Conservation (phyloP, 2,113 vertebrate genomes). For the Tor tambroides region DNA sequence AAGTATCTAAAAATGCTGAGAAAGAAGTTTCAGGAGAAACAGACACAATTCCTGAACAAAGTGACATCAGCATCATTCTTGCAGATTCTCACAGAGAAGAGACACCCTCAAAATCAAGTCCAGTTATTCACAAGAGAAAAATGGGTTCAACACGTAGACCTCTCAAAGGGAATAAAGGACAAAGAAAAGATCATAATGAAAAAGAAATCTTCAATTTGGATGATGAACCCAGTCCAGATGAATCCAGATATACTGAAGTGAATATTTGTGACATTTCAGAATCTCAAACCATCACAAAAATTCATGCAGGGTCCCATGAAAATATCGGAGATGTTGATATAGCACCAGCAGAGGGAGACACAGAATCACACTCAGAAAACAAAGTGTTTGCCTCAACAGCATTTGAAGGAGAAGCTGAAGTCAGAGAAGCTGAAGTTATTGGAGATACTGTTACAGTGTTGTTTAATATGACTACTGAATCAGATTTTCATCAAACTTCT, state of each 20-base stretch:
- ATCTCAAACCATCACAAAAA: not conserved
- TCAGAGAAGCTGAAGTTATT: not conserved
- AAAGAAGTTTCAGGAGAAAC: not conserved
- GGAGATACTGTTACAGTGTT: not conserved
- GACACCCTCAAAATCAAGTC: not conserved
- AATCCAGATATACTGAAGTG: not conserved
- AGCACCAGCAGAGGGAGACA: not conserved
- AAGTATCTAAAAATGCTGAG: conserved; percentile 6
- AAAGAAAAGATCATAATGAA: too few species aligned
- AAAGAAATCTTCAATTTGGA: not conserved
- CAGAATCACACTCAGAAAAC: not conserved
- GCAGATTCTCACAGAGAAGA: not conserved
- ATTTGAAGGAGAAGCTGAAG: not conserved
- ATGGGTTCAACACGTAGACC: conserved; percentile 23
- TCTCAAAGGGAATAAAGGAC: not conserved
- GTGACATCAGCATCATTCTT: not conserved
- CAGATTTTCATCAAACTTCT: conserved; percentile 2
- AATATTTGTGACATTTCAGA: not conserved
- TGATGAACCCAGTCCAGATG: not conserved
- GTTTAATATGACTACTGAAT: not conserved
- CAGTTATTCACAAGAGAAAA: not conserved
- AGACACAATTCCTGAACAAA: not conserved
- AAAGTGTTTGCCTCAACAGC: not conserved
- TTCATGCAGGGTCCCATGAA: not conserved
- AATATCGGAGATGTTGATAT: not conserved